These are phyloP conservation scores for Cydia fagiglandana DNA, from an alignment of 1,140 invertebrate species.

Conservation along the genomic window DNA sequence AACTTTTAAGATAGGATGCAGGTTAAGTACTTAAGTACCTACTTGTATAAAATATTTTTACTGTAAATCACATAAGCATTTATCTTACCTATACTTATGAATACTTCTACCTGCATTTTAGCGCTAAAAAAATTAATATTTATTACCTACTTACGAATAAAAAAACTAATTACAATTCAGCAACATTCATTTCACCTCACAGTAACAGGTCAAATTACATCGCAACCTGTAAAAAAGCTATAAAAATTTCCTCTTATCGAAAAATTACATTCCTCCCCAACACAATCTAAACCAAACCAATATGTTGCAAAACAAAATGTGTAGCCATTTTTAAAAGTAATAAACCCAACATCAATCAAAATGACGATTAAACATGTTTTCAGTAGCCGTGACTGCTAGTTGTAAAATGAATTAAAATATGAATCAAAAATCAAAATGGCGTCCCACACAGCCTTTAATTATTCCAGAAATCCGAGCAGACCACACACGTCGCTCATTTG, in stretches of 20 bases:
- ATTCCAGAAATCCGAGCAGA: slow-evolving; percentile 26
- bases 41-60: too few species aligned
- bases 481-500: slow-evolving; percentile 32
- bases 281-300: not conserved
- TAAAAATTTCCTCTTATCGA: not conserved
- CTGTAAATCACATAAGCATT: too few species aligned
- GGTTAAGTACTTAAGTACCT: too few species aligned
- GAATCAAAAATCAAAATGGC: slow-evolving; percentile 31
- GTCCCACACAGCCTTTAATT: slow-evolving; percentile 25
- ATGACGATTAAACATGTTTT: slow-evolving; percentile 39
- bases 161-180: slow-evolving; percentile 1
- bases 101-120: too few species aligned
- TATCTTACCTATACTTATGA: too few species aligned
- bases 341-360: slow-evolving; percentile 41
- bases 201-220: not conserved
- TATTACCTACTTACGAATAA: not conserved
- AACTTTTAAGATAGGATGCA: too few species aligned
- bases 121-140: not conserved
- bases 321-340: slow-evolving; percentile 13
- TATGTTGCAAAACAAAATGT: slow-evolving; percentile 18
- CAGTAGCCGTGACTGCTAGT: slow-evolving; percentile 41
- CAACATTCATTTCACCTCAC: slow-evolving; percentile 1
- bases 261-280: not conserved
- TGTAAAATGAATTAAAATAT: slow-evolving; percentile 40
- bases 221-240: not conserved